Base-by-base conservation (phyloP, 1,140 invertebrate species). In the Oryctes rhinoceros region DNA sequence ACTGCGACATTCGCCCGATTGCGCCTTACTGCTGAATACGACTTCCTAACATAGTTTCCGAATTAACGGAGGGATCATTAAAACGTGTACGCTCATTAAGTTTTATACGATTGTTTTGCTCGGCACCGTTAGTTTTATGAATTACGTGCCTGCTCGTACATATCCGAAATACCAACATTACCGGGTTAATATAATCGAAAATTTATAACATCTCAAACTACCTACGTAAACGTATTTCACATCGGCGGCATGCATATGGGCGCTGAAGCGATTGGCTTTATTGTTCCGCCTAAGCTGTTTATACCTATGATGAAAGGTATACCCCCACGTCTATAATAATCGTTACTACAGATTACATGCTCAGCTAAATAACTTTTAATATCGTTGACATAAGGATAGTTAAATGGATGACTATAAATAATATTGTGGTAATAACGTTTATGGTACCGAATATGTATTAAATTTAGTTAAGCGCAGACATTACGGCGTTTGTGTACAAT, bases 21-120 rank as follows among this genome's bases (percentile, higher is more conserved):
- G n/a, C 49, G n/a, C 24, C n/a, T 53, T 59, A 18, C n/a, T 6
- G 53, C 53, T 59, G 5, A 59, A 59, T 59, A 18, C 6, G 18
- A 15, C 15, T 59, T 18, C 13, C 13, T 59, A 59, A 59, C 53
- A 59, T 59, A 59, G 53, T 59, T 59, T 59, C 53, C 15, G 13
- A 59, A 59, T 59, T 59, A 59, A 59, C 53, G 53, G 15, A 59
- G 15, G 18, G 53, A 59, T 59, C 53, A n/a, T 59, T 59, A 59
- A 59, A 59, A 18, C n/a, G 53, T 44, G 9, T 59, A n/a, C n/a
- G 53, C 53, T 59, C 53, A 59, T 59, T 59, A n/a, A n/a, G 53
- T 59, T 59, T 59, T 59, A 59, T 59, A 18, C 53, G 13, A 18
- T 59, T 18, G 53, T 18, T 59, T 53, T 53, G 13, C 49, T 53